Base-by-base conservation (phyloP, 1,140 invertebrate genomes). In the Thrips palmi region DNA sequence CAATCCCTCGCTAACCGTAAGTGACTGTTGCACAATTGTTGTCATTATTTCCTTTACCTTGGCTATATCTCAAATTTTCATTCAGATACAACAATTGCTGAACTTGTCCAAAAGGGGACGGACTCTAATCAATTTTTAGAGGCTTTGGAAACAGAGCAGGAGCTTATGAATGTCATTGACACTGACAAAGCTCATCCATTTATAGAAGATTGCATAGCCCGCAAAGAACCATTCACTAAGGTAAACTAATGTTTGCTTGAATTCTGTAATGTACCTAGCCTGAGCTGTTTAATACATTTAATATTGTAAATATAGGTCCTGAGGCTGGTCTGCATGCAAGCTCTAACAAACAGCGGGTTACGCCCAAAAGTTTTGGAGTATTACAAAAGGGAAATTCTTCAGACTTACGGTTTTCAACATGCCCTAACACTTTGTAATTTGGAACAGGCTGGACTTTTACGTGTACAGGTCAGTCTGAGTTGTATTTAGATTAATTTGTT, bases 191-290 rank as follows among this genome's bases (percentile, higher is more conserved):
- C 78, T 1, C 79, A 77, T 55, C 56, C 76, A 0, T 87, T 78
- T 50, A 92, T 97, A 47, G 91, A 96, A 61, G 84, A 91, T 51
- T 70, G 79, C 47, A 92, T 96, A 42, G 81, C 80, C 3, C 75
- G 78, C 48, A 73, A 83, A 52, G 74, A 76, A 47, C 73, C 83
- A 7, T 49, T 94, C 1, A 63, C 75, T 3, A 86, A 80, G 59
- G 80, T 64, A 48, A 41, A 21, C 12, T 8, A 20, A 4, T 1
- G 23, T 12, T 21, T 37, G 11, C 11, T 21, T 34, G 12, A 12
- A 23, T 30, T 39, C 17, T 2, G 14, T 31, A 17, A 30, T 12
- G n/a, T 14, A 30, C 18, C 12, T 15, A 14, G 1, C 4, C 31
- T n/a, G n/a, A n/a, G n/a, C n/a, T n/a, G n/a, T n/a, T n/a, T n/a